A percentile compares a stretch with the other conserved stretches of the same genome.
These are phyloP conservation scores for Pampusana beccarii DNA, from an alignment of 2,113 vertebrate species.

Conservation along the genomic window DNA sequence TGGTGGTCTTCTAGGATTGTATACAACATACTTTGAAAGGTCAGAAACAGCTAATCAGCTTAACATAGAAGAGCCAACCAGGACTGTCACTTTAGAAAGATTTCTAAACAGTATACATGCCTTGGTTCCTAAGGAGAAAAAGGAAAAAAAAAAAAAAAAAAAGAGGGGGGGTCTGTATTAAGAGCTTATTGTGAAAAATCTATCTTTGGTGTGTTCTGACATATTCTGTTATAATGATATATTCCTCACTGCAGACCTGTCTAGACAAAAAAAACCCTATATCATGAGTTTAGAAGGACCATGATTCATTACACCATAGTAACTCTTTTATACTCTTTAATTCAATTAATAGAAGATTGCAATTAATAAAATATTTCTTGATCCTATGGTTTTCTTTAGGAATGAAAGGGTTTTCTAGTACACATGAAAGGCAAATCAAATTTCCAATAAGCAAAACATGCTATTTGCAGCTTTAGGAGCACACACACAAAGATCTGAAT, in stretches of 20 bases:
- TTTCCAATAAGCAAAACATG: constrained; percentile 7
- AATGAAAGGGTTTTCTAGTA: neutral
- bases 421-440: neutral
- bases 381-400: neutral
- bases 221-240: constrained; percentile 56
- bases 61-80: constrained; percentile 42
- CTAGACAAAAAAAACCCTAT: constrained; percentile 56
- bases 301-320: constrained; percentile 12
- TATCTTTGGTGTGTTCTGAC: constrained; percentile 47
- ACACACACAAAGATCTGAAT: neutral
- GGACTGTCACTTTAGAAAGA: constrained; percentile 48
- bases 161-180: neutral
- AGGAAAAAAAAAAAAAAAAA: neutral
- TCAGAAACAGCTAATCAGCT: constrained; percentile 70
- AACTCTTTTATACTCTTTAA: neutral
- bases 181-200: constrained; percentile 53
- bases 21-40: constrained; percentile 51
- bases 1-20: constrained; percentile 67
- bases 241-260: constrained; percentile 29
- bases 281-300: constrained; percentile 52
- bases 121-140: neutral
- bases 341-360: neutral
- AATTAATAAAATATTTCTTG: constrained; percentile 37
- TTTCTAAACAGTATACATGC: constrained; percentile 41
- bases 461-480: constrained; percentile 32